These are phyloP conservation scores for Anhinga rufa DNA, from an alignment of 2,113 vertebrate genomes.

Conservation along the genomic window DNA sequence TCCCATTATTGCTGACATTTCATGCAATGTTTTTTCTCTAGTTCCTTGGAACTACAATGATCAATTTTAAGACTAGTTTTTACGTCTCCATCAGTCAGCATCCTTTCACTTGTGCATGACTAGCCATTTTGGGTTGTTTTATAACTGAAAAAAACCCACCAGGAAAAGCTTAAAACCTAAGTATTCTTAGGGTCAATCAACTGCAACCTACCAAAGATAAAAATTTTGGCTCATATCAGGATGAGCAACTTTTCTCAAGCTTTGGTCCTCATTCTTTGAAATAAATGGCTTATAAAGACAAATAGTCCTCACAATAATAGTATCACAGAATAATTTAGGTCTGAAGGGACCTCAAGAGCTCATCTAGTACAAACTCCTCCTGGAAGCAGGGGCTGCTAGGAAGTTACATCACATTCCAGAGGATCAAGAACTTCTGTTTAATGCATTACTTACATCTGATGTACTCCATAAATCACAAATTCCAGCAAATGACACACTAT, in stretches of 20 bases:
- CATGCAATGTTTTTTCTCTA: not conserved
- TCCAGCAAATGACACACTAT: slow-evolving; percentile 85
- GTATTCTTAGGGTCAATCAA: not conserved
- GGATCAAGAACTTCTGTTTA: not conserved
- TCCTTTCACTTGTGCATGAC: not conserved
- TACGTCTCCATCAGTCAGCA: not conserved
- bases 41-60: not conserved
- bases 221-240: not conserved
- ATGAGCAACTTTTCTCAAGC: not conserved
- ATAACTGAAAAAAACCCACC: not conserved
- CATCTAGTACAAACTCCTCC: not conserved
- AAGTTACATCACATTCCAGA: not conserved
- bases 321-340: not conserved
- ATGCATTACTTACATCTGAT: slow-evolving; percentile 83
- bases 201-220: not conserved
- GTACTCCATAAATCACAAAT: slow-evolving; percentile 94
- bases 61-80: not conserved
- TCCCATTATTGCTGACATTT: not conserved
- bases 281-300: not conserved
- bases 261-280: not conserved
- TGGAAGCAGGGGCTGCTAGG: not conserved
- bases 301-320: not conserved
- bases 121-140: not conserved
- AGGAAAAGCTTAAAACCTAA: not conserved
- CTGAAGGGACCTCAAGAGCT: not conserved